Evolutionary conservation across 2,888 invertebrate genomes (phyloP), one percentile per base, ranked within the genome.

Genomic region (Habroteleia sp.): DNA sequence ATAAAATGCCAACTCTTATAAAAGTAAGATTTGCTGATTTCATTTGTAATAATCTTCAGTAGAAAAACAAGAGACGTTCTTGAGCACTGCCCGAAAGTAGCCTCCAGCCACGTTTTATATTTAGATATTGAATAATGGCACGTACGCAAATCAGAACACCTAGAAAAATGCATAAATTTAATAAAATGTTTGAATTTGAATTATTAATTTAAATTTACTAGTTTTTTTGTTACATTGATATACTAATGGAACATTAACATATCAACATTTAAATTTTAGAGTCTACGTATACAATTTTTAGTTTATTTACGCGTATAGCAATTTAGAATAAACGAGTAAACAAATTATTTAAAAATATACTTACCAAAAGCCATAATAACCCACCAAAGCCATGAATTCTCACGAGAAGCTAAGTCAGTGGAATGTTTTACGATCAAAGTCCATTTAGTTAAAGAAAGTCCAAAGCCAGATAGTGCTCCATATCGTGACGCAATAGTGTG

Each of bases 331-430:
- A 3, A 20, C 5, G 20, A 17, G 10, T 2, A 0, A 17, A 11
- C n/a, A n/a, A n/a, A n/a, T n/a, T n/a, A 20, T 20, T 20, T 20
- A 20, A 20, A 20, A 20, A 62, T 29, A 58, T 31, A 85, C 90
- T 91, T 85, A 94, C 96, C 96, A 86, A 96, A 95, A 33, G 95
- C 95, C 94, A 96, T 95, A 79, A 96, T 95, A 33, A 96, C 91
- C 96, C 96, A 96, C 95, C 96, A 96, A 17, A 96, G 91, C 96
- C 96, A 96, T 50, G 94, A 94, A 89, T 96, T 96, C 89, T 96
- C 96, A 84, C 94, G 94, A 5, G 94, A 94, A 62, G 95, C 95
- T 80, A 96, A 90, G 85, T 96, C 96, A 50, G 96, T 96, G 80
- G 96, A 95, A 85, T 96, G 95, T 87, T 97, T 97, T 6, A 97